Base-by-base conservation (phyloP, 2,888 invertebrate species). In the Latheticus oryzae region DNA sequence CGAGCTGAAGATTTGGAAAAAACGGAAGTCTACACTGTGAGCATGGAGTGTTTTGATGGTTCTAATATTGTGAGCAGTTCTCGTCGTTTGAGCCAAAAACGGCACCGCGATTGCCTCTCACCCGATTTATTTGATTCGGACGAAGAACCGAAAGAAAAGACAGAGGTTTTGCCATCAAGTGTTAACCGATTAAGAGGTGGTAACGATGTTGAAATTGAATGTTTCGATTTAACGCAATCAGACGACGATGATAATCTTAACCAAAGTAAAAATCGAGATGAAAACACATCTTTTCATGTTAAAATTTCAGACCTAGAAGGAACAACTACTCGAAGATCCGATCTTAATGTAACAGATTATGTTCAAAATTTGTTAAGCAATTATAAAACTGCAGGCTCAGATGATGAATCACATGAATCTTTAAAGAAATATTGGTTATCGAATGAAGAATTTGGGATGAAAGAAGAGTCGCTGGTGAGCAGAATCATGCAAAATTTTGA, bases 81-180 rank as follows among this genome's bases (percentile, higher is more conserved):
- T n/a, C n/a, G n/a, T n/a, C n/a, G n/a, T n/a, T n/a, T n/a, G n/a
- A n/a, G n/a, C n/a, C n/a, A n/a, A n/a, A 40, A 28, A 9, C 23
- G 17, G 11, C 8, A 26, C 13, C 16, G 9, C 3, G 26, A 26
- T 8, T 42, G 58, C 12, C 1, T 30, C n/a, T 75, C 76, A 15
- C 77, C 77, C 15, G 76, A 76, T 63, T 67, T 77, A 51, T 76
- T 76, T 63, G 70, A 59, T 28, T 73, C 73, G 5, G 72, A 71
- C 24, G 65, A 68, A 56, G 74, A 75, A 3, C 2, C 9, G 1
- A 9, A 28, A 8, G 9, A 28, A 28, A n/a, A n/a, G n/a, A n/a
- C n/a, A n/a, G n/a, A n/a, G n/a, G n/a, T n/a, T n/a, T n/a, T n/a
- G n/a, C n/a, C n/a, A n/a, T n/a, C n/a, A n/a, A n/a, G n/a, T n/a